phyloP scores from a whole-genome alignment of 2,797 vertebrate species.

The Xenentodon cancila region DNA sequence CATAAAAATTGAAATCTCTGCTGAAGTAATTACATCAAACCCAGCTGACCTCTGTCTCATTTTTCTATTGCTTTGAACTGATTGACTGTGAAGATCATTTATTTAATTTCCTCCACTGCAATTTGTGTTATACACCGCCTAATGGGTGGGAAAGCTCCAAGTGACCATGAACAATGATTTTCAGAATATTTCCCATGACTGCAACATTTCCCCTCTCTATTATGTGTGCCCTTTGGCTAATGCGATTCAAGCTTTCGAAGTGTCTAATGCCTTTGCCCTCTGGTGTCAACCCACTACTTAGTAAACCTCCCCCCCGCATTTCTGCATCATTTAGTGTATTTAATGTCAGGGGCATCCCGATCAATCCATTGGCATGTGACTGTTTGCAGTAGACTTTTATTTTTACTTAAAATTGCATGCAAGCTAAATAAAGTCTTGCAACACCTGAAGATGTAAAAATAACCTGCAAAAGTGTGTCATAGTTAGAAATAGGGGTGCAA shows the following conservation, averaged over 20 bases:
- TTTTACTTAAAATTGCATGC: too few species aligned
- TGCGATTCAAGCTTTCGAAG: conserved; percentile 63
- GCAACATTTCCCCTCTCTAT: conserved; percentile 61
- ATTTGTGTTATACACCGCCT: conserved; percentile 34
- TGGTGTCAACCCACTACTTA: conserved; percentile 71
- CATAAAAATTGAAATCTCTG: not conserved
- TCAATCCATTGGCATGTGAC: conserved; percentile 18
- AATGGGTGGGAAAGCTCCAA: conserved; percentile 53
- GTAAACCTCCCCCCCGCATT: conserved; percentile 43
- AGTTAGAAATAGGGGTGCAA: conserved; percentile 1
- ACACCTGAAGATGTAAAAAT: conserved; percentile 45
- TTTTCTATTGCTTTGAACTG: conserved; percentile 38
- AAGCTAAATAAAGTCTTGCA: too few species aligned
- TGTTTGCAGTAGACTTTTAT: too few species aligned
- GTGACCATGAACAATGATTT: conserved; percentile 54
- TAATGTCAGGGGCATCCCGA: conserved; percentile 6
- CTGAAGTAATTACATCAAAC: conserved; percentile 6
- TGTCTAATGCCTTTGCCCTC: conserved; percentile 75
- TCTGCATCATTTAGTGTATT: conserved; percentile 38
- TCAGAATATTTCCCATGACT: conserved; percentile 69
- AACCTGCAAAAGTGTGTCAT: conserved; percentile 45
- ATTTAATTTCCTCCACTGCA: conserved; percentile 24
- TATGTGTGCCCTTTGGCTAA: conserved; percentile 67
- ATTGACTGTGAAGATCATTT: conserved; percentile 25
- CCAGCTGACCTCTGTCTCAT: conserved; percentile 3